Evolutionary conservation across 2,888 invertebrate genomes (phyloP).

Genomic region (Drosophila austrosaltans): DNA sequence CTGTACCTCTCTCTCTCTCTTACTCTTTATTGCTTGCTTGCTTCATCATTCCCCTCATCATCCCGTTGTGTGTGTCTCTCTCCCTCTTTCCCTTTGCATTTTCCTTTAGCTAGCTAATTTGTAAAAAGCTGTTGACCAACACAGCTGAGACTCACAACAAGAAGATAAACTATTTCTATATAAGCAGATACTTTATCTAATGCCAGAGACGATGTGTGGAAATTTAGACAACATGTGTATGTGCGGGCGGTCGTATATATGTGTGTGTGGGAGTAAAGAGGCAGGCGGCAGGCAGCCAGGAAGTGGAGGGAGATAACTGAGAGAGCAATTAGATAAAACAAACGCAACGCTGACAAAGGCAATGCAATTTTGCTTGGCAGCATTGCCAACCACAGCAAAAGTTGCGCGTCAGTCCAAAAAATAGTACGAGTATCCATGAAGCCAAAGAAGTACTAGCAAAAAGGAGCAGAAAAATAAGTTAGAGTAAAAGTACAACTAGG

Average conservation of each 20-base stretch:
- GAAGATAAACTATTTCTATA: conserved; percentile 74
- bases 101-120: conserved; percentile 77
- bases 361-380: conserved; percentile 70
- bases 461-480: conserved; percentile 5
- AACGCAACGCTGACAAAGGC: conserved; percentile 79
- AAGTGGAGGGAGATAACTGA: conserved; percentile 11
- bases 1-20: not conserved
- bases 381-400: conserved; percentile 70
- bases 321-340: conserved; percentile 77
- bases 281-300: not conserved
- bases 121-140: conserved; percentile 80
- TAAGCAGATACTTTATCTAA: conserved; percentile 74
- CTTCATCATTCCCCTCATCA: conserved; percentile 4
- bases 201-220: conserved; percentile 57
- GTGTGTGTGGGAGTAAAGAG: conserved; percentile 14
- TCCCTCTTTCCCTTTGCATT: conserved; percentile 71
- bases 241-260: not conserved
- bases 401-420: conserved; percentile 67
- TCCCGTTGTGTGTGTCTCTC: not conserved
- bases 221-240: conserved; percentile 40
- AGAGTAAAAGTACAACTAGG: conserved; percentile 25
- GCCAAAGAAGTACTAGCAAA: conserved; percentile 32
- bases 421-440: conserved; percentile 65
- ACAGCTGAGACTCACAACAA: conserved; percentile 70
- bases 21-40: not conserved